Evolutionary conservation across 2,797 vertebrate genomes (phyloP).

Genomic region (Danio kyathit): DNA sequence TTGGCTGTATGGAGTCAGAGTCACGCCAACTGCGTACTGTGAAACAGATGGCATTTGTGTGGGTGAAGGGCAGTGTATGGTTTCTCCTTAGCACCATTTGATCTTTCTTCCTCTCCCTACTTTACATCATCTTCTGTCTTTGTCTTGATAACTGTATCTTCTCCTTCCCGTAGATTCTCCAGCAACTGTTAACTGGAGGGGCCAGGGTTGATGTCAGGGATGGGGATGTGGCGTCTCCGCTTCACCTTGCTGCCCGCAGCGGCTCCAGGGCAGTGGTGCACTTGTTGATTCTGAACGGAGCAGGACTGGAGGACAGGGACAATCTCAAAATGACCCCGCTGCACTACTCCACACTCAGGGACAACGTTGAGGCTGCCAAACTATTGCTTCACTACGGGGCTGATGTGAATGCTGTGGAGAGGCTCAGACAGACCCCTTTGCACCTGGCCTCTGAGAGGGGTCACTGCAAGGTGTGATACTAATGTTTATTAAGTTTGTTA

Average conservation of each 20-base stretch:
- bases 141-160: not conserved
- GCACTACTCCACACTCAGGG: slow-evolving; percentile 56
- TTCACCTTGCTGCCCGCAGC: slow-evolving; percentile 66
- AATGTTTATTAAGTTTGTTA: too few species aligned
- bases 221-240: slow-evolving; percentile 49
- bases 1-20: slow-evolving; percentile 34
- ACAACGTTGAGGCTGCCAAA: slow-evolving; percentile 47
- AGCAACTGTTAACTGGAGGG: slow-evolving; percentile 61
- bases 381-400: slow-evolving; percentile 66
- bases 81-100: slow-evolving; percentile 51
- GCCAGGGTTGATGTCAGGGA: slow-evolving; percentile 50
- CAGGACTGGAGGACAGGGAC: slow-evolving; percentile 45
- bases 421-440: slow-evolving; percentile 54
- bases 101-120: slow-evolving; percentile 36
- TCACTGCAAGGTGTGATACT: slow-evolving; percentile 46
- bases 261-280: slow-evolving; percentile 45
- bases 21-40: slow-evolving; percentile 43
- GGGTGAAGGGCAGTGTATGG: slow-evolving; percentile 23
- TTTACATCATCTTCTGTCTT: slow-evolving; percentile 1
- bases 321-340: slow-evolving; percentile 57
- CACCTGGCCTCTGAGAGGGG: slow-evolving; percentile 63
- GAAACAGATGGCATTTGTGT: slow-evolving; percentile 62
- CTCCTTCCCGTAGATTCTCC: slow-evolving; percentile 36
- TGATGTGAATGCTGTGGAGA: slow-evolving; percentile 48
- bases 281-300: slow-evolving; percentile 56